phyloP scores from a whole-genome alignment of 2,797 vertebrate genomes.

The Falco peregrinus region DNA sequence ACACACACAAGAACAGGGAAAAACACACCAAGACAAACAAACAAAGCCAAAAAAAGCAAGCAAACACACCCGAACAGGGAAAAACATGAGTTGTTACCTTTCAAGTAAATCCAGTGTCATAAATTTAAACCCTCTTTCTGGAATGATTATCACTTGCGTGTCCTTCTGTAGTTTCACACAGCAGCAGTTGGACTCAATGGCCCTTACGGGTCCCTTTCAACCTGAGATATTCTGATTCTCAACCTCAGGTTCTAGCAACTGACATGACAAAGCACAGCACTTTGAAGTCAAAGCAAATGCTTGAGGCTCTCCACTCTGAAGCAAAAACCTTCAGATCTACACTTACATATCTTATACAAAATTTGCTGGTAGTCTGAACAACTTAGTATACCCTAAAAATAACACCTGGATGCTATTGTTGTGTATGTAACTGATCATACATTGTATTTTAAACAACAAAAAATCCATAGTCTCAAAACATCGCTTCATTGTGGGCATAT shows the following conservation, averaged over 20 bases:
- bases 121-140: background rate
- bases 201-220: too few species aligned
- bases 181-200: background rate
- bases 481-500: rapidly evolving
- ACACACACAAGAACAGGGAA: background rate
- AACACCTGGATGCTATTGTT: background rate
- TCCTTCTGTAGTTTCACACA: background rate
- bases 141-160: background rate
- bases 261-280: background rate
- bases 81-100: background rate
- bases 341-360: background rate
- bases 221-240: background rate
- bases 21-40: background rate
- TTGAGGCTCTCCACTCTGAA: background rate
- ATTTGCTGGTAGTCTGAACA: background rate
- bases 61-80: background rate
- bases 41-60: background rate
- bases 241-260: background rate
- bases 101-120: background rate
- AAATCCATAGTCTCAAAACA: background rate
- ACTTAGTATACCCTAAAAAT: background rate
- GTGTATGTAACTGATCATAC: background rate
- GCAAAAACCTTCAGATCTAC: background rate
- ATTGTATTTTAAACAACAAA: background rate
- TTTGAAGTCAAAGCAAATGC: background rate